These are phyloP conservation scores for Scaptomyza caliginosa DNA, from an alignment of 2,888 invertebrate genomes.

Conservation along the genomic window DNA sequence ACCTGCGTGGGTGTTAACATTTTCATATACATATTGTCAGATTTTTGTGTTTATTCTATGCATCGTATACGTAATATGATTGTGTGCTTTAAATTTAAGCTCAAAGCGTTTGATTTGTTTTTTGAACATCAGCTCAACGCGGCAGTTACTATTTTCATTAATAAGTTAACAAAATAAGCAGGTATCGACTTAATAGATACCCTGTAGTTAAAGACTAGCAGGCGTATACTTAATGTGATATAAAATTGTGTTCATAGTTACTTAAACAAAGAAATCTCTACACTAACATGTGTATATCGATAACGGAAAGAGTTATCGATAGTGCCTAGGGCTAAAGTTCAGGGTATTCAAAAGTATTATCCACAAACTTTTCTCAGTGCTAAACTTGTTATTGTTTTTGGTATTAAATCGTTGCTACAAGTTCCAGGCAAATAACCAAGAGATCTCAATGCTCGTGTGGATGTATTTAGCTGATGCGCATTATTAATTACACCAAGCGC, in stretches of 20 bases:
- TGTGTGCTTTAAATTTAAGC: neutral
- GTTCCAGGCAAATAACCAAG: conserved; percentile 34
- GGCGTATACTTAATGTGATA: no score
- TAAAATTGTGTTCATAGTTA: no score
- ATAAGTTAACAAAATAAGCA: neutral
- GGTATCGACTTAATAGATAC: neutral
- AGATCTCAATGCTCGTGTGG: conserved; percentile 15
- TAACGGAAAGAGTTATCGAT: no score
- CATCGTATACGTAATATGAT: conserved; percentile 12
- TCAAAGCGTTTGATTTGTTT: neutral
- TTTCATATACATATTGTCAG: conserved; percentile 28
- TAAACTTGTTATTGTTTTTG: conserved; percentile 18
- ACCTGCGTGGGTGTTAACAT: conserved; percentile 50
- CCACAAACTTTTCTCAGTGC: no score
- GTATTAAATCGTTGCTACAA: conserved; percentile 20
- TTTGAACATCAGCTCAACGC: neutral
- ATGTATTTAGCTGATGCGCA: conserved; percentile 24
- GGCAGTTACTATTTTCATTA: neutral
- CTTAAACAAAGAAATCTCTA: no score
- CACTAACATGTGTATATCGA: no score
- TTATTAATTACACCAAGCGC: conserved; percentile 39
- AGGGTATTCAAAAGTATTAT: no score
- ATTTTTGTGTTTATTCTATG: conserved; percentile 27
- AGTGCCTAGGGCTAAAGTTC: no score
- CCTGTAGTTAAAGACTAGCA: no score